These are phyloP conservation scores for Diadromus collaris DNA, from an alignment of 2,888 invertebrate species.

Conservation along the genomic window DNA sequence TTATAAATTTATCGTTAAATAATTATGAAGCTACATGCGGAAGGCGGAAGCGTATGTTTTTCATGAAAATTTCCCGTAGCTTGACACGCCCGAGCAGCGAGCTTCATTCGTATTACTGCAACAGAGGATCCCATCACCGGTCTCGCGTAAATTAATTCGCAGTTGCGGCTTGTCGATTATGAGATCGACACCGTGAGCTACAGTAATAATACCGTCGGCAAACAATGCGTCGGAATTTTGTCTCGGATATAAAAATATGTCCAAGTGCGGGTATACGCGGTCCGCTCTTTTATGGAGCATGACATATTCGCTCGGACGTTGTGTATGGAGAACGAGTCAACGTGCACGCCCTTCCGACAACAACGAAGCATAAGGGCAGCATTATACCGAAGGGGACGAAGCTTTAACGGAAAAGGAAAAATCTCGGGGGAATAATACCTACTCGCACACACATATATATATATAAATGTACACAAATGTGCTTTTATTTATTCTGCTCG, in stretches of 20 bases:
- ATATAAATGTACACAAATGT: constrained; percentile 11
- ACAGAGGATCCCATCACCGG: background rate
- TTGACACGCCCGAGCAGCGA: constrained; percentile 23
- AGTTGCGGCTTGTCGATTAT: constrained; percentile 31
- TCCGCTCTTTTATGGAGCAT: constrained; percentile 51
- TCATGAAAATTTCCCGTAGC: constrained; percentile 31
- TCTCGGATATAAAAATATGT: constrained; percentile 14
- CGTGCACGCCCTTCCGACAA: constrained; percentile 44
- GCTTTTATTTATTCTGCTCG: constrained; percentile 51
- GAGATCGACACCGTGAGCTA: constrained; percentile 30
- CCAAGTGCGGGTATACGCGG: constrained; percentile 1
- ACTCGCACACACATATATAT: constrained; percentile 20
- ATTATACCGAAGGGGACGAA: constrained; percentile 13
- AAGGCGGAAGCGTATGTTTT: constrained; percentile 26
- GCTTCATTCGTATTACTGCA: constrained; percentile 17
- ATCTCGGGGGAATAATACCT: constrained; percentile 50
- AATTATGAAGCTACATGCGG: constrained; percentile 26
- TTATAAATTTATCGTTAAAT: constrained; percentile 45
- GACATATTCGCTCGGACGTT: constrained; percentile 49
- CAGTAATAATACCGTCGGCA: constrained; percentile 7
- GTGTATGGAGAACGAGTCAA: constrained; percentile 36
- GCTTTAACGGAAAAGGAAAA: constrained; percentile 57
- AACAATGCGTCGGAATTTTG: constrained; percentile 22
- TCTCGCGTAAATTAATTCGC: constrained; percentile 36
- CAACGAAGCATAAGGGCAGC: constrained; percentile 51